Evolutionary conservation across 2,888 invertebrate species (phyloP), one percentile per base, ranked within the genome.

Genomic region (Thymelicus acteon): DNA sequence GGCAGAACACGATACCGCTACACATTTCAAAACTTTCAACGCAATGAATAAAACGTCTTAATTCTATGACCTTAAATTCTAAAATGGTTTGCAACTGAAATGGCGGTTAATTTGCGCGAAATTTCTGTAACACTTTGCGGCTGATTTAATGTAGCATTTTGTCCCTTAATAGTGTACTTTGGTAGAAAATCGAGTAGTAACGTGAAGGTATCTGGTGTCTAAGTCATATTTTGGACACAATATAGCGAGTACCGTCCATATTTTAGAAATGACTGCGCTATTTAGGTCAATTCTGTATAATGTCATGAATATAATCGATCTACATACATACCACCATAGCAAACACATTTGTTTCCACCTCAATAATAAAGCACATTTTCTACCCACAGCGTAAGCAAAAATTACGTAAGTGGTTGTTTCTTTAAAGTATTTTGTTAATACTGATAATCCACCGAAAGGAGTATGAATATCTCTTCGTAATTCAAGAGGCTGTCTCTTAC

Each of bases 71-170:
- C 7, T 1, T 37, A 64, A 64, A 31, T 19, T 13, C 37, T 52
- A 60, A 64, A 24, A 40, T 52, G 24, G 64, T 44, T n/a, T 48
- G 64, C 6, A 64, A 31, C 15, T 19, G 12, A 64, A 15, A 31
- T n/a, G 64, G 60, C 60, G 60, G 19, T 70, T 70, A 44, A 31
- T 49, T 40, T 24, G 19, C n/a, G 31, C 48, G 24, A 54, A 63
- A 65, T 66, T 52, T 67, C 60, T 67, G 72, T 60, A 71, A 72
- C 73, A 67, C 73, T 77, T 75, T 72, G 75, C 75, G 73, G 74
- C 74, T 75, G 76, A 75, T 75, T 74, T 76, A 75, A 77, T 76
- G 73, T 72, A 73, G 73, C 75, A 75, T 76, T 72, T 76, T 72
- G 75, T 74, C 76, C 76, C 75, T 75, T 75, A 77, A 74, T 75